Evolutionary conservation across 1,140 invertebrate genomes (phyloP).

Genomic region (Thrips palmi): DNA sequence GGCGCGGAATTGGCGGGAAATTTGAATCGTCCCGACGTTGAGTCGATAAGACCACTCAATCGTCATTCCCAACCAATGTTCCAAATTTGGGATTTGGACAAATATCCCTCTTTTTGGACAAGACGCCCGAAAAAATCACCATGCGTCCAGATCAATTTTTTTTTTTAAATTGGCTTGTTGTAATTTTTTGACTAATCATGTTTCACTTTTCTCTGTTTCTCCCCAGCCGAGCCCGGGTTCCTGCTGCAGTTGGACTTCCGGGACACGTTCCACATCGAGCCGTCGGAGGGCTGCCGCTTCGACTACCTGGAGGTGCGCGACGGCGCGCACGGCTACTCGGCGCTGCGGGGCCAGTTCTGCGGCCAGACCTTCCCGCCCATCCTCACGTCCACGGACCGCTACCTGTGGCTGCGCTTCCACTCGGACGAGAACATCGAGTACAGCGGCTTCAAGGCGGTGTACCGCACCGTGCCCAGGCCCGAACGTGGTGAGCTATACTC

Average conservation of each 20-base stretch:
- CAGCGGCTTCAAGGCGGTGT: conserved; percentile 62
- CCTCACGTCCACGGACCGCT: conserved; percentile 51
- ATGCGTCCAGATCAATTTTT: no score
- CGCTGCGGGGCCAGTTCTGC: conserved; percentile 44
- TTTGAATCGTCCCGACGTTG: no score
- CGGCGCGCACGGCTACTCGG: conserved; percentile 70
- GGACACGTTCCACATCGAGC: conserved; percentile 61
- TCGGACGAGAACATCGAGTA: conserved; percentile 74
- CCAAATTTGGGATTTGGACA: no score
- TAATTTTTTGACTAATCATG: not conserved
- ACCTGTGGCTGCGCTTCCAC: conserved; percentile 67
- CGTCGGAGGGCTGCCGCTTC: conserved; percentile 51
- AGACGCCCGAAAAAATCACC: no score
- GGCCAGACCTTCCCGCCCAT: conserved; percentile 54
- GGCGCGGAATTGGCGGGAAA: no score
- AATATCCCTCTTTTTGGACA: no score
- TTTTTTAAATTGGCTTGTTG: not conserved
- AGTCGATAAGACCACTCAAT: no score
- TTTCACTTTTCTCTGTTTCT: conserved; percentile 16
- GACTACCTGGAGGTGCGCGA: conserved; percentile 72
- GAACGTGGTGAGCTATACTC: conserved; percentile 24
- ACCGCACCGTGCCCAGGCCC: conserved; percentile 38
- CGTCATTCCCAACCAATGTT: no score
- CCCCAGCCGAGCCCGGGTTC: conserved; percentile 55
- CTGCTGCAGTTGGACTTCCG: conserved; percentile 62